Evolutionary conservation across 2,888 invertebrate species (phyloP).

Genomic region (Cryptocephalus moraei): DNA sequence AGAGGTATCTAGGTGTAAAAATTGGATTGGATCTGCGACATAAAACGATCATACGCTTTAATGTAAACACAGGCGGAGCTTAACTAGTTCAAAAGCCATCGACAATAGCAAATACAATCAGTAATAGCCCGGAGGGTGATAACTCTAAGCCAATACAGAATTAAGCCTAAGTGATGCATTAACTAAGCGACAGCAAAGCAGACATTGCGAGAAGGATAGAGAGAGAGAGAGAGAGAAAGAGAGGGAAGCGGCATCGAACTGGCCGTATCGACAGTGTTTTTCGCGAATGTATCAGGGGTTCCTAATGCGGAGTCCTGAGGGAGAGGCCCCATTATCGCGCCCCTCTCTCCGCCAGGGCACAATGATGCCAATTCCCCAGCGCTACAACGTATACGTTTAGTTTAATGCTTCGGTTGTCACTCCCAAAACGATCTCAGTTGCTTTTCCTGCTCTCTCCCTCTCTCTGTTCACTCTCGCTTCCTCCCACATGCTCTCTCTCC

Average conservation of each 20-base stretch:
- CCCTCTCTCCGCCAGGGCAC: conserved; percentile 27
- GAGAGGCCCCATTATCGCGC: conserved; percentile 38
- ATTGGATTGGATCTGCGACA: no score
- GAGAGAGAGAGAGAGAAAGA: background rate
- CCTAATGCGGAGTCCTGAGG: conserved; percentile 34
- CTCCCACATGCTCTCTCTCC: background rate
- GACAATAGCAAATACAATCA: no score
- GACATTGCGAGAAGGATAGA: background rate
- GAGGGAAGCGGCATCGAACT: conserved; percentile 12
- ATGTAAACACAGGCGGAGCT: no score
- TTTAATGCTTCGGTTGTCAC: conserved; percentile 37
- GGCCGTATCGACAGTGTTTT: conserved; percentile 22
- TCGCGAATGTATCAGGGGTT: conserved; percentile 18
- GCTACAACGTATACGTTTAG: conserved; percentile 37
- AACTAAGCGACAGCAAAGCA: conserved; percentile 17
- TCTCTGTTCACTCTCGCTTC: conserved; percentile 4
- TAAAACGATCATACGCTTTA: no score
- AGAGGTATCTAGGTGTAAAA: no score
- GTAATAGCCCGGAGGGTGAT: background rate
- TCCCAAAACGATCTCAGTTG: conserved; percentile 22
- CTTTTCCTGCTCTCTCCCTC: conserved; percentile 1
- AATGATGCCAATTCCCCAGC: conserved; percentile 36
- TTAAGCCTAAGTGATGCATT: conserved; percentile 28
- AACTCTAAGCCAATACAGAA: conserved; percentile 21
- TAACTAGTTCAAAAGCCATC: no score